A percentile compares a stretch with the other conserved stretches of the same genome.
Evolutionary conservation across 1,140 invertebrate species (phyloP).

Genomic region (Diprion similis): DNA sequence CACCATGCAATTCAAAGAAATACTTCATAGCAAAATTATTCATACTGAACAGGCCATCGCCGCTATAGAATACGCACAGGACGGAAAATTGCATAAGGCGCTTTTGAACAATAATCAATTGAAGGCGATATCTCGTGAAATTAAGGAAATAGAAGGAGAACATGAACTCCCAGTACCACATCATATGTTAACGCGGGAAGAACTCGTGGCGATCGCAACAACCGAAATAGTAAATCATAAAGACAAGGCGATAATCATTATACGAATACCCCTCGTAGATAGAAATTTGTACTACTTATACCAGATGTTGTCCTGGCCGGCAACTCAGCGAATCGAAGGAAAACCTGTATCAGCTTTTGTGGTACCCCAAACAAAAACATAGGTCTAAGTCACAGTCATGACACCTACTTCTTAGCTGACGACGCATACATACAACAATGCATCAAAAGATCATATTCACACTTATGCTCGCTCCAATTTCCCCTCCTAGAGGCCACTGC

Average conservation of each 20-base stretch:
- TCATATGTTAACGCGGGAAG: neutral
- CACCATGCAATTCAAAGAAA: neutral
- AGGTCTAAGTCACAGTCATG: neutral
- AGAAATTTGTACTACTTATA: neutral
- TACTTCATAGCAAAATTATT: neutral
- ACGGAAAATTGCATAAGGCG: too few species aligned
- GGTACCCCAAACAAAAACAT: neutral
- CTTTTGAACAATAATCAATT: neutral
- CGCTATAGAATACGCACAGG: too few species aligned
- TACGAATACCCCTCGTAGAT: conserved; percentile 11
- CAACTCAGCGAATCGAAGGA: neutral
- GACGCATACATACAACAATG: neutral
- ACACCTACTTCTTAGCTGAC: neutral
- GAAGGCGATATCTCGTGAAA: neutral
- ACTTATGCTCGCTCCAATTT: neutral
- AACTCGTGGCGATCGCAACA: neutral
- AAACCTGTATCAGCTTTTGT: neutral
- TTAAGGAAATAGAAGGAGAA: neutral
- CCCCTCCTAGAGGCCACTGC: neutral
- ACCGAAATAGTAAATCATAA: neutral
- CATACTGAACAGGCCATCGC: neutral
- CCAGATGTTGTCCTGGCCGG: conserved; percentile 5
- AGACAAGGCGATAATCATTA: neutral
- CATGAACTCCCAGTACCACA: neutral
- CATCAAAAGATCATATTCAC: neutral